Evolutionary conservation across 2,888 invertebrate species (phyloP), one percentile per base, ranked within the genome.

Genomic region (Orchesella flavescens): DNA sequence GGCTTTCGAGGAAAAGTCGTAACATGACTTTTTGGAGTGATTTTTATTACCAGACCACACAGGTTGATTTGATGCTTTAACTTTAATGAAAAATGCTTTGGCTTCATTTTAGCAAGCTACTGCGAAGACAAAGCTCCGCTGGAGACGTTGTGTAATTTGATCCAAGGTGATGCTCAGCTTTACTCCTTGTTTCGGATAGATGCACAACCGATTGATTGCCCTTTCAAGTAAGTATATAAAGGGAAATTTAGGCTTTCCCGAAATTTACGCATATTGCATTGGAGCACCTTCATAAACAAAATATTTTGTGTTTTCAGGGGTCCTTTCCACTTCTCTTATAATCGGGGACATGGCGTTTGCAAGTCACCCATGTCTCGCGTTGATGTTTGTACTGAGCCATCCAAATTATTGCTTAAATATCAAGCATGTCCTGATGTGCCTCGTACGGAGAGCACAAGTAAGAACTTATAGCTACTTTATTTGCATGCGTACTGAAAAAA

Each of bases 321-420:
- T 69, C 95, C 95, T 0, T 94, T 95, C 90, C 94, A 94, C 17
- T 96, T 96, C 90, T 93, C 94, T 1, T 96, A 96, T 90, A 94
- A 92, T 89, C 92, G 93, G 44, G 94, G 94, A 3, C 92, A 93
- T 0, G 94, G 94, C 0, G 79, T 85, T 19, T 96, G 96, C 90
- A 91, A 90, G 49, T 93, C 93, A 88, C 96, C 96, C 0, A 93
- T 93, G 21, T 95, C 95, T 17, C 93, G 94, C 57, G 94, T 95
- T 0, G 95, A 95, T 90, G 93, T 94, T 72, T 96, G 96, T 90
- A 96, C 95, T 0, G 95, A 95, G 89, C 94, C 95, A 89, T 94
- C 95, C 1, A 91, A 94, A 53, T 92, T 96, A 63, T 93, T 95
- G 86, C 92, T 96, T 86, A 93, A 94, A 86, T 96, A 95, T 90